These are phyloP conservation scores for Apodemia duryi DNA, from an alignment of 2,888 invertebrate genomes.

Conservation along the genomic window DNA sequence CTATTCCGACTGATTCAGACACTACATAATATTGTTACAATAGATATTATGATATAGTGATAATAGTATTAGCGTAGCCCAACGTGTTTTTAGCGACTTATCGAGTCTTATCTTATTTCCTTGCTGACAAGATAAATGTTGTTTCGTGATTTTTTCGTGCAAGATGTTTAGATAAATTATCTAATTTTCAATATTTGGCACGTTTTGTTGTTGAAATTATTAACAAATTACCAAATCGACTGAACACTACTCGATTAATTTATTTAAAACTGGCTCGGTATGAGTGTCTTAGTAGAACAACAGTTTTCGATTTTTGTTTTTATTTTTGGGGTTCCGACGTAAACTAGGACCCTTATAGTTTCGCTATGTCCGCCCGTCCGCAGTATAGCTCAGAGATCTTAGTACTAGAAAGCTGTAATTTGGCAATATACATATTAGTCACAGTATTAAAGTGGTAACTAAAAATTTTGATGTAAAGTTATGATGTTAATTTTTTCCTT, in stretches of 20 bases:
- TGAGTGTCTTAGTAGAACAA: too few species aligned
- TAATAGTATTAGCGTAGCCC: conserved; percentile 3
- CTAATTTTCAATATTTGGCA: not conserved
- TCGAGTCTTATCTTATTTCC: not conserved
- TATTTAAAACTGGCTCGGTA: too few species aligned
- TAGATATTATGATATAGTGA: not conserved
- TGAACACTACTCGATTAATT: not conserved
- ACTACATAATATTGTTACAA: conserved; percentile 1
- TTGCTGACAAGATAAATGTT: conserved; percentile 2
- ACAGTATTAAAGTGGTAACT: too few species aligned
- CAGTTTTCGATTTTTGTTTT: too few species aligned
- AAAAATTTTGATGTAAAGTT: too few species aligned
- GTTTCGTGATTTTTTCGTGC: conserved; percentile 8
- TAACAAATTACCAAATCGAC: not conserved
- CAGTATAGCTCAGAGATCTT: too few species aligned
- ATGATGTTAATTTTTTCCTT: too few species aligned
- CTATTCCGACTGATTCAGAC: not conserved
- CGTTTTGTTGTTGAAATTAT: not conserved
- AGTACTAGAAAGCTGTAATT: too few species aligned
- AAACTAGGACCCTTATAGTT: too few species aligned
- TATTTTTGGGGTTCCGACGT: too few species aligned
- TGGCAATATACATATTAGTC: too few species aligned
- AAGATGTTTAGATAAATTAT: conserved; percentile 10
- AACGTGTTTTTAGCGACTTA: conserved; percentile 1
- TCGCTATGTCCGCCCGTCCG: too few species aligned